These are phyloP conservation scores for Globodera ellingtonae DNA, from an alignment of 1,140 invertebrate species.

Conservation along the genomic window DNA sequence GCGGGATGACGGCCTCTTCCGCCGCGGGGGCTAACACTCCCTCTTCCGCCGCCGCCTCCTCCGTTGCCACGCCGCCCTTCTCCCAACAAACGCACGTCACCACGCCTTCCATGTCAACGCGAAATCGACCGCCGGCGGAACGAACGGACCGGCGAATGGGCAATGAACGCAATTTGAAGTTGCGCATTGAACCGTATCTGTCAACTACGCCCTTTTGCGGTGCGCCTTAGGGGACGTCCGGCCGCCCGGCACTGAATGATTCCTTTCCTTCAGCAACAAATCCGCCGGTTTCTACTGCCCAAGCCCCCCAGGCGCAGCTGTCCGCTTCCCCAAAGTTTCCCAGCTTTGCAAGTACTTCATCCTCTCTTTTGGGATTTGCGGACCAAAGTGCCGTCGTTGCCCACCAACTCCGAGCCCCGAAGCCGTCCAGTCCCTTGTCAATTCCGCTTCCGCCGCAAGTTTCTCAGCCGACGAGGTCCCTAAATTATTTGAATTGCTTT, in stretches of 20 bases:
- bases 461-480: conserved; percentile 39
- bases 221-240: not conserved
- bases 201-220: conserved; percentile 43
- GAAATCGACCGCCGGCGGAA: not conserved
- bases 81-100: not conserved
- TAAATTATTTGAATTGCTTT: conserved; percentile 1
- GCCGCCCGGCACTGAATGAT: not conserved
- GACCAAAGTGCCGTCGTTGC: not conserved
- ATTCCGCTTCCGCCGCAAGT: conserved; percentile 9
- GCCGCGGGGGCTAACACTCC: not conserved
- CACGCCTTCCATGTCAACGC: not conserved
- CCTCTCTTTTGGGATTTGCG: not conserved
- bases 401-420: not conserved
- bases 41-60: too few relatives aligned
- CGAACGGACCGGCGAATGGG: not conserved
- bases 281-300: too few relatives aligned
- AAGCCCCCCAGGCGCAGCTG: not conserved
- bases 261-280: not conserved
- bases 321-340: conserved; percentile 16
- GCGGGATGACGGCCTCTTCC: conserved; percentile 53
- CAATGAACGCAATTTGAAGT: conserved; percentile 38
- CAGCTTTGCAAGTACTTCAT: not conserved
- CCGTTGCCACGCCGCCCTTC: too few relatives aligned
- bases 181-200: conserved; percentile 49
- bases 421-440: conserved; percentile 12